These are phyloP conservation scores for Knipowitschia caucasica DNA, from an alignment of 2,797 vertebrate species.

Conservation along the genomic window DNA sequence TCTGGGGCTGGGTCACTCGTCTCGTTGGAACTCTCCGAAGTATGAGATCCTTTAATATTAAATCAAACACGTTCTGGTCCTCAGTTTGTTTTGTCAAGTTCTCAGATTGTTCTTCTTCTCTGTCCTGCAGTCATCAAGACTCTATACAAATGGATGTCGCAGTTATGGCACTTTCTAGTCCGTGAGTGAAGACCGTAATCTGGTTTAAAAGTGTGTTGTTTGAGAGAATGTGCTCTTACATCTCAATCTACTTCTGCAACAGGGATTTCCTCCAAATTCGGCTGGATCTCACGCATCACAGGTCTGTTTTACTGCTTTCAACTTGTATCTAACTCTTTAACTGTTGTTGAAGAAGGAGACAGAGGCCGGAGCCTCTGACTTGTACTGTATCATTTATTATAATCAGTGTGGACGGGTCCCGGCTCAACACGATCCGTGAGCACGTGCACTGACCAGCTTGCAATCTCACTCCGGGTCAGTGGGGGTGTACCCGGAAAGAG, in stretches of 20 bases:
- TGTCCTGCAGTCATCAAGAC: slow-evolving; percentile 55
- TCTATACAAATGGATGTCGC: slow-evolving; percentile 49
- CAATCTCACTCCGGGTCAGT: too few species aligned
- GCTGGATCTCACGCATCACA: slow-evolving; percentile 38
- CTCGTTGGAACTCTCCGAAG: slow-evolving; percentile 61
- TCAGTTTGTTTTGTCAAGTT: not conserved
- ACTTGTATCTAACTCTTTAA: not conserved
- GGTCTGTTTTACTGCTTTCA: not conserved
- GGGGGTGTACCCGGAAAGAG: too few species aligned
- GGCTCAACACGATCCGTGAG: too few species aligned
- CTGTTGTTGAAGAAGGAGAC: not conserved
- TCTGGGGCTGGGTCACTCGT: slow-evolving; percentile 67
- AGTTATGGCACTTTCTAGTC: slow-evolving; percentile 51
- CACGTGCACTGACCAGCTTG: too few species aligned
- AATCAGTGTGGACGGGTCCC: too few species aligned
- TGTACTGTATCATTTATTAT: not conserved
- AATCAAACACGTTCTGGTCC: not conserved
- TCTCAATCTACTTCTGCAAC: slow-evolving; percentile 21
- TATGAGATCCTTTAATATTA: slow-evolving; percentile 26
- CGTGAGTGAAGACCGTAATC: slow-evolving; percentile 43
- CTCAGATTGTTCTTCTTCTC: not conserved
- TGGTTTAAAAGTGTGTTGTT: slow-evolving; percentile 5
- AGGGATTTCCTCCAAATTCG: slow-evolving; percentile 50
- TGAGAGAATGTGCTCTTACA: not conserved
- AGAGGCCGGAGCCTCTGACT: too few species aligned